Conservation (phyloP, 1,140 invertebrate genomes). For the Pectinophora gossypiella region DNA sequence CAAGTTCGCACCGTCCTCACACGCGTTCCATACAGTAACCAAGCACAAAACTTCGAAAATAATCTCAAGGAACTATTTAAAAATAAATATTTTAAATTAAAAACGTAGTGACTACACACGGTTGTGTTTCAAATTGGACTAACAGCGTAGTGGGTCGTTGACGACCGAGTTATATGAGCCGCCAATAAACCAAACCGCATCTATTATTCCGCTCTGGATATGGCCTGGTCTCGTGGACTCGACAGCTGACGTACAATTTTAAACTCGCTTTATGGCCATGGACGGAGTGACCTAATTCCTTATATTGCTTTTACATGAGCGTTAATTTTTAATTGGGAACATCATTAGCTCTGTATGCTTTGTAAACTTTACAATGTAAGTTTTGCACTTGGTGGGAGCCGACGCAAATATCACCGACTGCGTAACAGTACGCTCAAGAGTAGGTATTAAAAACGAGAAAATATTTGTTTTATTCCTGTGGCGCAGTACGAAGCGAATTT, state of each 20-base stretch:
- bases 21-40: too few species aligned
- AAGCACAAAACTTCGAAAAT: constrained; percentile 1
- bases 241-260: constrained; percentile 64
- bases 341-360: too few species aligned
- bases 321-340: constrained; percentile 30
- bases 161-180: constrained; percentile 64
- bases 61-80: neutral
- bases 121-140: constrained; percentile 67
- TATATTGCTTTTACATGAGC: constrained; percentile 12
- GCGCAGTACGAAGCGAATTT: too few species aligned
- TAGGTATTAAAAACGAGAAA: too few species aligned
- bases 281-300: constrained; percentile 51
- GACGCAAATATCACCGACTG: too few species aligned
- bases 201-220: constrained; percentile 54
- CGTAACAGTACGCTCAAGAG: too few species aligned
- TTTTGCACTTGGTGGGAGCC: too few species aligned
- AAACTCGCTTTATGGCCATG: constrained; percentile 64
- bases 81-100: neutral
- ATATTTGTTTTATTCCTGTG: too few species aligned
- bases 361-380: too few species aligned
- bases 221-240: constrained; percentile 18
- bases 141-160: constrained; percentile 43
- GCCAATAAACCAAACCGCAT: constrained; percentile 70
- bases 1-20: too few species aligned
- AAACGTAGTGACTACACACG: constrained; percentile 37